Evolutionary conservation across 2,888 invertebrate genomes (phyloP).

Genomic region (Drosophila rellima): DNA sequence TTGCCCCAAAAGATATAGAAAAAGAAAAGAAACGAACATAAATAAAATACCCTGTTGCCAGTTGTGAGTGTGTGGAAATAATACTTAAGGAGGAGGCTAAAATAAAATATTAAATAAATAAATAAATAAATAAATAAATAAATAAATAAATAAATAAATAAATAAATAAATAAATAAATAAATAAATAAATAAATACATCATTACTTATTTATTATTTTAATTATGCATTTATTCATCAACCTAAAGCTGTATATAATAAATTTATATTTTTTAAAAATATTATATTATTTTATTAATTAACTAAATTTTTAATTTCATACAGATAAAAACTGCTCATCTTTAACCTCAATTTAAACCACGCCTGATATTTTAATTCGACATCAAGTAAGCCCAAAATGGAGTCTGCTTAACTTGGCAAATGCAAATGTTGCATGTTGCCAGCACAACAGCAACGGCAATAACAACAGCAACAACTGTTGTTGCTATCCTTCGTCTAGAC

Average conservation of each 20-base stretch:
- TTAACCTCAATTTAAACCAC: background rate
- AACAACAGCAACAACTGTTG: constrained; percentile 23
- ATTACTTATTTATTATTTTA: no score
- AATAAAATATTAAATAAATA: no score
- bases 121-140: no score
- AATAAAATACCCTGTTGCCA: constrained; percentile 12
- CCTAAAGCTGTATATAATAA: no score
- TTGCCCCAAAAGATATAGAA: constrained; percentile 21
- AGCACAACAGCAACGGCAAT: background rate
- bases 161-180: no score
- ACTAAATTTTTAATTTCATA: no score
- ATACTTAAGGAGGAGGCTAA: constrained; percentile 28
- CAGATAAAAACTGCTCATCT: background rate
- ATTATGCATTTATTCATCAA: no score
- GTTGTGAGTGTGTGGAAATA: background rate
- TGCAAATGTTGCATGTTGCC: constrained; percentile 76
- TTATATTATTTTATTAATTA: no score
- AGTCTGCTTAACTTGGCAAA: constrained; percentile 58
- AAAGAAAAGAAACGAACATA: background rate
- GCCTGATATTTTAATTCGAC: constrained; percentile 75
- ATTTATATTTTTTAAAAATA: no score
- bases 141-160: no score
- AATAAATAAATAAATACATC: no score
- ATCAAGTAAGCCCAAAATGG: constrained; percentile 54
- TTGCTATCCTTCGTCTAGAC: constrained; percentile 27